Base-by-base conservation (phyloP, 2,888 invertebrate species). In the Zele albiditarsus region DNA sequence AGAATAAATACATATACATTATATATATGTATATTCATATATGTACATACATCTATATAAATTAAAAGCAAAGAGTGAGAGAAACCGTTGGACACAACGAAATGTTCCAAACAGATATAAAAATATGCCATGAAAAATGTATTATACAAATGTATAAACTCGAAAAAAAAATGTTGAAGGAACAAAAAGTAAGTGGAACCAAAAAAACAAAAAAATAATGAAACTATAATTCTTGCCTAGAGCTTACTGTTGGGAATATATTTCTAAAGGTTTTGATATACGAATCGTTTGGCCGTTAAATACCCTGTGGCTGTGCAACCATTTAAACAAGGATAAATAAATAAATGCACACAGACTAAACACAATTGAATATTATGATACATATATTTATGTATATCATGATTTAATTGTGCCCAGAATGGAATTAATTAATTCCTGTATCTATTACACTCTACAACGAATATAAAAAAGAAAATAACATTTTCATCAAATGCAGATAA, bases 1-100 rank as follows among this genome's bases (percentile, higher is more conserved):
- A 83, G 85, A 85, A 87, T 87, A 85, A 57, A 70, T 70, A 70
- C 23, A 27, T 70, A 69, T 31, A 53, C 57, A 33, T 33, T 23
- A 20, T 38, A 23, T 38, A 38, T 4, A 8, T 33, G 38, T 20
- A 42, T 28, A 67, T 38, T 20, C 12, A 20, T 27, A 67, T 42
- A 49, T 42, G 38, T n/a, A 23, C 46, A 49, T 33, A 65, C 14
- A 68, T 68, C 8, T 68, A 53, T 68, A 53, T 57, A 68, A 68
- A 68, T 68, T 53, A 68, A 60, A 71, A 60, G 58, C 68, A 71
- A 28, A 67, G 46, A 31, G 38, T 8, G 20, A 20, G 53, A 20
- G 20, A 53, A 53, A 3, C n/a, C 20, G 23, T 20, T 53, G 66
- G 42, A 28, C 16, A 23, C 67, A 46, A 42, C 38, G 72, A 68